Base-by-base conservation (phyloP, 1,140 invertebrate genomes). In the Lepidurus couesii region DNA sequence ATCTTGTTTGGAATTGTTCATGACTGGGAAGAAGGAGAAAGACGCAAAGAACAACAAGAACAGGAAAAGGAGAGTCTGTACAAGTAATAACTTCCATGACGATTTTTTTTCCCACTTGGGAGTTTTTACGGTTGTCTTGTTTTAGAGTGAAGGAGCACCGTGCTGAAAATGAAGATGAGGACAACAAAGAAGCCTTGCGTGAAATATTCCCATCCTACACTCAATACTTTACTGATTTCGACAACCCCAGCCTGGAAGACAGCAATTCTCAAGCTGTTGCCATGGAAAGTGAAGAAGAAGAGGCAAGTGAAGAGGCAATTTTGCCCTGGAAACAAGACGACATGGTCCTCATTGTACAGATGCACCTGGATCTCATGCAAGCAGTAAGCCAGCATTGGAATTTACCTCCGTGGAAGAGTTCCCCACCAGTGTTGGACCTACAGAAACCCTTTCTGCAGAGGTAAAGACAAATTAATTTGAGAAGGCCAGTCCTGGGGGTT, bases 41-140 rank as follows among this genome's bases (percentile, higher is more conserved):
- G 90, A 77, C 88, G 90, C 74, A 88, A 88, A 34, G 88, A 91
- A 80, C 86, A 87, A 80, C 89, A 90, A 80, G 89, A 92, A 80
- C 87, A 88, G 45, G 92, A 94, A 81, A 90, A 94, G 77, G 91
- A 94, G 75, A 92, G 90, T 81, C 84, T 97, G 78, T 93, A 90
- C 44, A 95, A 92, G 87, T 89, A 84, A 86, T 84, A 80, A 81
- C 82, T 34, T 80, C 82, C 78, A 80, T 79, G 65, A 81, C 84
- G 84, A 21, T 73, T 21, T 8, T 73, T 73, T 73, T 21, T 26
- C 34, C 34, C 4, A 34, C 3, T 3, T 34, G 34, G 34, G 4
- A 2, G 34, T 34, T 34, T 34, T 34, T 34, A 34, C 34, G 34
- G 34, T 34, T 34, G 34, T 34, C 34, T 34, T 34, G 34, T 2